Percentiles rank a stretch among this genome's conserved stretches.
Evolutionary conservation across 2,113 vertebrate genomes (phyloP).

Genomic region (mouse (Mus musculus)): DNA sequence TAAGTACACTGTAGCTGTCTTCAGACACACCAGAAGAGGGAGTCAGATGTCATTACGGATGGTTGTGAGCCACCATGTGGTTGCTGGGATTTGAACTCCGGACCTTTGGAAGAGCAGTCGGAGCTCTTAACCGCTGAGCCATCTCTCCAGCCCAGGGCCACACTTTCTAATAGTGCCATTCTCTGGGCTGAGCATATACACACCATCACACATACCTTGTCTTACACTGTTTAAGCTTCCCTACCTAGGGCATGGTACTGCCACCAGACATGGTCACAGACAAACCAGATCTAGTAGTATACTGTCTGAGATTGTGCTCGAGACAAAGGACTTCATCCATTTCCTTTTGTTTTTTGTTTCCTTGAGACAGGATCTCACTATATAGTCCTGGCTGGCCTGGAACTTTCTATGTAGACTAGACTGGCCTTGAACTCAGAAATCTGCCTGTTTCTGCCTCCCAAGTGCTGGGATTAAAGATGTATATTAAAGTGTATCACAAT

Average conservation of each 20-base stretch:
- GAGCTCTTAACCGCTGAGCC: too few species aligned
- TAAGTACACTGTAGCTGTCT: too few species aligned
- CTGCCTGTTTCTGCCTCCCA: background rate
- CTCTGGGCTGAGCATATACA: too few species aligned
- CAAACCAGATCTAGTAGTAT: background rate
- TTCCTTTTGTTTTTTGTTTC: background rate
- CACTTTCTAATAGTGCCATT: too few species aligned
- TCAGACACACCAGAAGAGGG: too few species aligned
- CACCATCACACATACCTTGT: too few species aligned
- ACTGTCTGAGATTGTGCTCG: slow-evolving; percentile 28
- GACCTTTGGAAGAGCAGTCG: too few species aligned
- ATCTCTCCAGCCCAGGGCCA: too few species aligned
- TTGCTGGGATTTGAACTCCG: too few species aligned
- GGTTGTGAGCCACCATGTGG: too few species aligned
- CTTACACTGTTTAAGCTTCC: background rate
- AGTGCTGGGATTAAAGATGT: background rate
- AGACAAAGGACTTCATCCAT: slow-evolving; percentile 10
- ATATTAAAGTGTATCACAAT: background rate
- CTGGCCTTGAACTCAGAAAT: background rate
- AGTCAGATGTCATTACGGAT: too few species aligned
- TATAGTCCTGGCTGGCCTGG: background rate
- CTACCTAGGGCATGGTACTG: background rate
- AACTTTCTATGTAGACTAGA: background rate
- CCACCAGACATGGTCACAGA: background rate
- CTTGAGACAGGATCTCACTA: background rate